Percentiles rank a stretch among this genome's conserved stretches.
phyloP scores from a whole-genome alignment of 2,797 vertebrate species.

The Pteronotus mesoamericanus region DNA sequence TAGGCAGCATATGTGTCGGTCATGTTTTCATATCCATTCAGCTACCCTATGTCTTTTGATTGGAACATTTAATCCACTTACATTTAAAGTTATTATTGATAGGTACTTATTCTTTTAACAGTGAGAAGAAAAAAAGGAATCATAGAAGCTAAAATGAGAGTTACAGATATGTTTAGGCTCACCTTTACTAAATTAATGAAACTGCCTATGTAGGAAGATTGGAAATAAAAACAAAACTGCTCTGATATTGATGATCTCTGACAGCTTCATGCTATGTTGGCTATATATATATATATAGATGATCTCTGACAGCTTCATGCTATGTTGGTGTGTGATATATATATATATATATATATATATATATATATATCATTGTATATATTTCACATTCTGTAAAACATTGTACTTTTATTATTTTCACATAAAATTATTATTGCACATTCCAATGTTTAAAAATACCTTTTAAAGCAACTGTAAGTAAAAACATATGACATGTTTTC shows the following conservation, averaged over 20 bases:
- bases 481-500: background rate
- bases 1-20: no score
- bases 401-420: background rate
- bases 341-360: no score
- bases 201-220: background rate
- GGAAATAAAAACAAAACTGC: background rate
- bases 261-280: background rate
- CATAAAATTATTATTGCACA: background rate
- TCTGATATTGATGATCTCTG: background rate
- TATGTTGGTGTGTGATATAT: background rate
- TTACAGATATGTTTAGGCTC: slow-evolving; percentile 32
- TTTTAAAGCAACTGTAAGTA: background rate
- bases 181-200: slow-evolving; percentile 45
- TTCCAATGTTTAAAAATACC: background rate
- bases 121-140: slow-evolving; percentile 26
- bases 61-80: no score
- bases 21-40: no score
- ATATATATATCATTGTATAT: background rate
- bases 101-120: no score
- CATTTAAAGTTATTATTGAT: no score
- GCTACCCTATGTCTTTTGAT: no score
- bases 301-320: background rate
- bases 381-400: background rate
- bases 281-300: background rate
- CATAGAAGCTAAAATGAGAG: slow-evolving; percentile 51